phyloP scores from a whole-genome alignment of 1,140 invertebrate species.

The Bombus polaris region DNA sequence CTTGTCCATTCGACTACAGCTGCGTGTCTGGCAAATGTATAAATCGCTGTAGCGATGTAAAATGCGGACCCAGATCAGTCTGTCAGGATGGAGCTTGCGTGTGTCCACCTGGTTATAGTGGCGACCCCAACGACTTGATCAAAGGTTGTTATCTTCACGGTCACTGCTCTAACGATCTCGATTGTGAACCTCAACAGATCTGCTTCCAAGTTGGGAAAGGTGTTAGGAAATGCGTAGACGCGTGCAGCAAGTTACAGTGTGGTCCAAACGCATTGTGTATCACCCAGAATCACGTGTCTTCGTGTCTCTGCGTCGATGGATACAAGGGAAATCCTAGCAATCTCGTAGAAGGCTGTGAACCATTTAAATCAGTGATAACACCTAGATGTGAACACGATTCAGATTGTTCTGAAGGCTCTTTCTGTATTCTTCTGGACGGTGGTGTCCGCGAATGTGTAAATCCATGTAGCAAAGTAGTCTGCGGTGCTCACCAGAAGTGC shows the following conservation, averaged over 20 bases:
- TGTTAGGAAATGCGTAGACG: conserved; percentile 91
- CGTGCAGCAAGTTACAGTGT: conserved; percentile 93
- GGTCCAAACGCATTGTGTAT: conserved; percentile 95
- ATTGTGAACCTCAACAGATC: conserved; percentile 91
- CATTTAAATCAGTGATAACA: conserved; percentile 82
- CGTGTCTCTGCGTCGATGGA: conserved; percentile 92
- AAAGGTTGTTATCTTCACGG: conserved; percentile 88
- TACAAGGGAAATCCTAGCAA: conserved; percentile 91
- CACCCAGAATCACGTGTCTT: conserved; percentile 90
- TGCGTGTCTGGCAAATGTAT: conserved; percentile 88
- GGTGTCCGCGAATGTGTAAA: conserved; percentile 88
- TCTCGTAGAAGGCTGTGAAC: conserved; percentile 89
- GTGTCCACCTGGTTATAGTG: conserved; percentile 90
- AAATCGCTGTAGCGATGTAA: conserved; percentile 88
- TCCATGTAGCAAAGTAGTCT: conserved; percentile 90
- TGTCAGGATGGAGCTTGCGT: conserved; percentile 91
- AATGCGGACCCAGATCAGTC: conserved; percentile 91
- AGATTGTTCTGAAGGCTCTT: conserved; percentile 87
- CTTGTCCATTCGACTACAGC: conserved; percentile 89
- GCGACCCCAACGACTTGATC: conserved; percentile 88
- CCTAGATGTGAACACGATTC: conserved; percentile 86
- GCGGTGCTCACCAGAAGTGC: conserved; percentile 92
- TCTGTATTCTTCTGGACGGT: conserved; percentile 84
- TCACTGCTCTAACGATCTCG: conserved; percentile 90
- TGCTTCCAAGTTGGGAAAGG: conserved; percentile 92